Evolutionary conservation across 2,113 vertebrate genomes (phyloP).

Genomic region (Eira barbara): DNA sequence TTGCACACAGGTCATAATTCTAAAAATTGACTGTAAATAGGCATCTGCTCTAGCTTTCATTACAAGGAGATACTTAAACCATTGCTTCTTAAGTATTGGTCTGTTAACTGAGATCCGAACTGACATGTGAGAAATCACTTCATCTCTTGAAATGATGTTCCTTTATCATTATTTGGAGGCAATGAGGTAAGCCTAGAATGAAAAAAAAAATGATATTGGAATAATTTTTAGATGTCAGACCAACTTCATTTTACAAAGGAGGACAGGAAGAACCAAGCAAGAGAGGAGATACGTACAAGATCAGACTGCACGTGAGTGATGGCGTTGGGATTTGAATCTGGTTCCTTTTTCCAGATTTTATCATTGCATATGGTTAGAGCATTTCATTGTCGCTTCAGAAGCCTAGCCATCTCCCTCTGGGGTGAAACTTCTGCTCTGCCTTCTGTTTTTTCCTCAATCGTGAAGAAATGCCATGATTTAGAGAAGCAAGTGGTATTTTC

Average conservation of each 20-base stretch:
- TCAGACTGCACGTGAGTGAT: background rate
- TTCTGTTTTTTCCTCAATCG: background rate
- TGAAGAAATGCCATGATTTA: conserved; percentile 1
- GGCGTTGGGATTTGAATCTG: background rate
- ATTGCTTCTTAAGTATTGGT: background rate
- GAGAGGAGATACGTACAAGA: fast-evolving
- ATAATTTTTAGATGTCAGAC: background rate
- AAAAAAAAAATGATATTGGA: background rate
- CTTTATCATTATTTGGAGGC: background rate
- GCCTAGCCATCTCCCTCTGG: background rate
- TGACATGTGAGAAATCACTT: background rate
- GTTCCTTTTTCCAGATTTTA: background rate
- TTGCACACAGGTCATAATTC: background rate
- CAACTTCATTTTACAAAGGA: background rate
- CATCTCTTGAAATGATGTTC: background rate
- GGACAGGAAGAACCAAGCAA: background rate
- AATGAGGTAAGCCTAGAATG: background rate
- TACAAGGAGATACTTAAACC: background rate
- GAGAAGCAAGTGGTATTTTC: background rate
- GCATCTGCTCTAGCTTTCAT: background rate
- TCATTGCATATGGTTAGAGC: background rate
- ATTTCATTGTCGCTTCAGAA: background rate
- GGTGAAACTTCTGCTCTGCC: background rate
- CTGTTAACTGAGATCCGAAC: background rate
- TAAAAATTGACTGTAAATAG: background rate